phyloP scores from a whole-genome alignment of 2,888 invertebrate genomes.

The Aphodius sticticus region DNA sequence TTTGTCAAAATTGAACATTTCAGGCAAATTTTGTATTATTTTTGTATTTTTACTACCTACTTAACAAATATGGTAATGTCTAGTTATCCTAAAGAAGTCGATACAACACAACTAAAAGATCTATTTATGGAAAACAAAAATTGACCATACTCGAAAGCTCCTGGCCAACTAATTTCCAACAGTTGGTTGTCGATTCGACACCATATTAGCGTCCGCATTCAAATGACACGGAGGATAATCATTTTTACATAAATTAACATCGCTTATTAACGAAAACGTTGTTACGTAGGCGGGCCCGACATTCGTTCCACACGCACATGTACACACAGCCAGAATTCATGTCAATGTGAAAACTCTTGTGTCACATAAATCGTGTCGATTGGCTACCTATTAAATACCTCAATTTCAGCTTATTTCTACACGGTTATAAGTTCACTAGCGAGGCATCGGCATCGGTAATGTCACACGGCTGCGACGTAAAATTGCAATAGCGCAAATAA shows the following conservation, averaged over 20 bases:
- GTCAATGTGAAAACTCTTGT: slow-evolving; percentile 4
- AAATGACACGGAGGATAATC: neutral
- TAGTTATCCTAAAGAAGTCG: too few relatives aligned
- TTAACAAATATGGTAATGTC: too few relatives aligned
- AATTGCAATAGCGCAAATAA: neutral
- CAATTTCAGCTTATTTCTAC: neutral
- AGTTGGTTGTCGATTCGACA: neutral
- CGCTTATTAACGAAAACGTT: neutral
- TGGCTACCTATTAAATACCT: slow-evolving; percentile 4
- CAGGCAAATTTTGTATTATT: too few relatives aligned
- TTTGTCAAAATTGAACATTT: too few relatives aligned
- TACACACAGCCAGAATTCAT: neutral
- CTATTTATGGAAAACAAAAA: neutral
- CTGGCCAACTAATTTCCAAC: neutral
- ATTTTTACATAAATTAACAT: slow-evolving; percentile 4
- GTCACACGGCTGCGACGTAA: neutral
- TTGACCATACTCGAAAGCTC: neutral
- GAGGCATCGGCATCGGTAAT: neutral
- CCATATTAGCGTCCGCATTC: neutral
- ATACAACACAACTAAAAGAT: too few relatives aligned
- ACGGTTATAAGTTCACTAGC: neutral
- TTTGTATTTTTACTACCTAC: too few relatives aligned
- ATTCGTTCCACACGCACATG: neutral
- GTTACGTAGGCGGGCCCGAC: neutral
- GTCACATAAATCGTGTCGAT: neutral